Base-by-base conservation (phyloP, 1,140 invertebrate species). In the Contarinia nasturtii region DNA sequence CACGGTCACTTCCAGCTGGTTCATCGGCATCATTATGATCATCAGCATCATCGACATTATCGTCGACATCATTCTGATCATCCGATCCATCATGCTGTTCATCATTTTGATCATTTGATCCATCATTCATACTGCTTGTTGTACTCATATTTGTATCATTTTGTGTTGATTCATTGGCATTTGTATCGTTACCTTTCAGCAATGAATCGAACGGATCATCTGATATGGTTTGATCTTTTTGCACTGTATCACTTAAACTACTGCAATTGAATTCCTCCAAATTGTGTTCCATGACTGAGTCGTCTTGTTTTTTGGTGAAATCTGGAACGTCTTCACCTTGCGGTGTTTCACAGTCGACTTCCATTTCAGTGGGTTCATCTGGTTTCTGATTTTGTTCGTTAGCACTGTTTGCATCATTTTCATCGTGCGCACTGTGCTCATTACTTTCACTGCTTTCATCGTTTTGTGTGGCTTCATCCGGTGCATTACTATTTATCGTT, bases 21-120 rank as follows among this genome's bases (percentile, higher is more conserved):
- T 63, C 57, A 54, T 64, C 59, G 55, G 65, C 60, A 45, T 66
- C 64, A 49, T 64, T 60, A 42, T 59, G 58, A 18, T 60, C 52
- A 43, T 59, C 49, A 0, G 34, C 55, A n/a, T 57, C 54, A 21
- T 55, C 52, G 14, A 15, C 33, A 46, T 46, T 27, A 48, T 33
- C 45, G 15, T 44, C 33, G 19, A 64, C 60, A 46, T 66, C 64
- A 49, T 64, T 60, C 42, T 59, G 58, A 18, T 60, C 52, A 43
- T 59, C 49, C 0, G 34, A 54, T 11, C 56, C 54, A 21, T 55
- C 52, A 54, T 61, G 55, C 20, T 56, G 49, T 37, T 63, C 57
- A 46, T 66, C 64, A 49, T 64, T 60, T 43, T 60, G 58, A 18
- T 60, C 52, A 41, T 59, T 48, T 0, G 34, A 54, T 11, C 56